Conservation (phyloP, 2,797 vertebrate species). For the Mus spretus region DNA sequence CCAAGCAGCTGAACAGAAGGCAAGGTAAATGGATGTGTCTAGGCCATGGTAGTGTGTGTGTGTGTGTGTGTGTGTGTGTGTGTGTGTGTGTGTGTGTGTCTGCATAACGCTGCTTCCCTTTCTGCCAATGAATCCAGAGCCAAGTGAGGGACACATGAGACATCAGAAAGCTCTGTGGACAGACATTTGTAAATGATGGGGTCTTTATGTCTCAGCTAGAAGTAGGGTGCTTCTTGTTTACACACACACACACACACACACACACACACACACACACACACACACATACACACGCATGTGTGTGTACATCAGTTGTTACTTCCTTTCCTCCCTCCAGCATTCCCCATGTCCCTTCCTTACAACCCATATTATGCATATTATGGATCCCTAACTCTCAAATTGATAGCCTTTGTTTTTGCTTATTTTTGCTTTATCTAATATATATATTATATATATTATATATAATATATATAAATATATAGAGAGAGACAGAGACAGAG, state of each 20-base stretch:
- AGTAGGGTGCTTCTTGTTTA: not conserved
- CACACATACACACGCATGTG: too few relatives aligned
- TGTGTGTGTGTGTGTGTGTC: accelerated
- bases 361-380: not conserved
- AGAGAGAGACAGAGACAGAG: not conserved
- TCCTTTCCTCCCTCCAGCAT: too few relatives aligned
- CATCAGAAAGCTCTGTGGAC: not conserved
- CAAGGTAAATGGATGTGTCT: not conserved
- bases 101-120: not conserved
- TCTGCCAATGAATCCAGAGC: not conserved
- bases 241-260: too few relatives aligned
- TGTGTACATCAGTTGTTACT: not conserved
- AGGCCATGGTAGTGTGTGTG: accelerated
- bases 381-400: not conserved
- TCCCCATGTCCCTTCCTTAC: not conserved
- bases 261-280: too few relatives aligned
- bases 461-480: too few relatives aligned
- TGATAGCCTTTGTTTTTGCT: not conserved
- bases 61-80: accelerated
- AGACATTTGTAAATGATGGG: not conserved
- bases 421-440: not conserved
- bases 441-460: not conserved
- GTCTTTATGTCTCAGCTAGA: not conserved
- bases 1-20: not conserved
- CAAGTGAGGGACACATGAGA: accelerated